phyloP scores from a whole-genome alignment of 2,113 vertebrate genomes.

The Campylorhamphus procurvoides region DNA sequence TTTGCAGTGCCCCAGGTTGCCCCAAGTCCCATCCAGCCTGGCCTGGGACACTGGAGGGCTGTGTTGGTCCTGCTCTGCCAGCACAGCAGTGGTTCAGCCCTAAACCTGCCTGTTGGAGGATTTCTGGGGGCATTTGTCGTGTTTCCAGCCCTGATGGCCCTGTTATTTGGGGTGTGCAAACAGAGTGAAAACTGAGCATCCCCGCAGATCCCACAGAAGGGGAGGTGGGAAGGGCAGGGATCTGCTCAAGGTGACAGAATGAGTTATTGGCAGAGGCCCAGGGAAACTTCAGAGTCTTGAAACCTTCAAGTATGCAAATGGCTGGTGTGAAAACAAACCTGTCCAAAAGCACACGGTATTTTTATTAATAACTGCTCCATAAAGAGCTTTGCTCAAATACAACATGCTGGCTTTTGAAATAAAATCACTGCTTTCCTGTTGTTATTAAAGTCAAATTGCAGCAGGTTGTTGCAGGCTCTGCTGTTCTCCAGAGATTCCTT shows the following conservation, averaged over 20 bases:
- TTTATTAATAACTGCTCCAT: neutral
- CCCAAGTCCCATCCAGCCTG: neutral
- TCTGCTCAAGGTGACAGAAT: neutral
- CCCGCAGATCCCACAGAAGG: accelerated
- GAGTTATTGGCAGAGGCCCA: neutral
- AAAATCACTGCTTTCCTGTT: neutral
- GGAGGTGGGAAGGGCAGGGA: neutral
- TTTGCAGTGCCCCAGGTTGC: accelerated
- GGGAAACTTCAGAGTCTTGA: neutral
- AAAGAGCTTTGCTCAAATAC: neutral
- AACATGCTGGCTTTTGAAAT: neutral
- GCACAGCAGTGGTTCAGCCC: neutral
- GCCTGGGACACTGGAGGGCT: neutral
- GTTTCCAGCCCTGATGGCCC: neutral
- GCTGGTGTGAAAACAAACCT: neutral
- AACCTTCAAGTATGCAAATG: neutral
- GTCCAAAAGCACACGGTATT: accelerated
- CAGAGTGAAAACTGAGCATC: neutral
- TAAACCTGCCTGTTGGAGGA: neutral
- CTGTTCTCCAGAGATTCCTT: neutral
- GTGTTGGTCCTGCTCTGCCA: neutral
- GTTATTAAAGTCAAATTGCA: neutral
- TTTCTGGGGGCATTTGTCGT: neutral
- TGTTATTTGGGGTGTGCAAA: accelerated
- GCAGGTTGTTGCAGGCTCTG: neutral